Evolutionary conservation across 2,113 vertebrate species (phyloP), one percentile per base, ranked within the genome.

Genomic region (Cranoglanis bouderius): DNA sequence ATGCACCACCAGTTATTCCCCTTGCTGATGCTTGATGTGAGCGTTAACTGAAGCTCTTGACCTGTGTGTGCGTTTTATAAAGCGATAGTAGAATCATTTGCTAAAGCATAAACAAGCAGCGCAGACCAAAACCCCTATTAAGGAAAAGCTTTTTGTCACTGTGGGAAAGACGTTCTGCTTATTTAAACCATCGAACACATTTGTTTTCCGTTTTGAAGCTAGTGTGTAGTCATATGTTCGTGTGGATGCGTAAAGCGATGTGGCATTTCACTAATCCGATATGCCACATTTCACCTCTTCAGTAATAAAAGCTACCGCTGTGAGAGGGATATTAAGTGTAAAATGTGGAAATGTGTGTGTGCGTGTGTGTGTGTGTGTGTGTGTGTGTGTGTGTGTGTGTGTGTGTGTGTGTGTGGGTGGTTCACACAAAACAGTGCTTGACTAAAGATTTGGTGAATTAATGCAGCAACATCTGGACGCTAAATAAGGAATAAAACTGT

Each of bases 181-280:
- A 46, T 81, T 63, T 81, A 78, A 65, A 67, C 32, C 46, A 29
- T 4, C 9, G 24, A 59, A 49, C 12, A 10, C 75, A 21, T 82
- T 82, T 59, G 53, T 57, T 82, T 77, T 78, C 24, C 4, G 46
- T 59, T 86, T 86, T 77, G 53, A 67, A 85, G 83, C 14, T 32
- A 53, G 84, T 26, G 43, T 38, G 75, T 13, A 24, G 55, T 49
- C 32, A 40, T 26, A 13, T 35, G 59, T 81, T 65, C 38, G 61
- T 46, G 61, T 24, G 59, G 6, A 26, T 55, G 43, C 26, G 40
- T 38, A 16, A 63, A 14, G 29, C 5, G 46, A 38, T n/a, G 77
- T 87, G 86, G 46, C 78, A 87, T 87, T 87, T 87, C 32, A 6
- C 78, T 87, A 55, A 87, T 87, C 63, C 65, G 86, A 87, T 2